A percentile compares a stretch with the other conserved stretches of the same genome.
Evolutionary conservation across 1,140 invertebrate species (phyloP).

Genomic region (Drosophila lacertosa): DNA sequence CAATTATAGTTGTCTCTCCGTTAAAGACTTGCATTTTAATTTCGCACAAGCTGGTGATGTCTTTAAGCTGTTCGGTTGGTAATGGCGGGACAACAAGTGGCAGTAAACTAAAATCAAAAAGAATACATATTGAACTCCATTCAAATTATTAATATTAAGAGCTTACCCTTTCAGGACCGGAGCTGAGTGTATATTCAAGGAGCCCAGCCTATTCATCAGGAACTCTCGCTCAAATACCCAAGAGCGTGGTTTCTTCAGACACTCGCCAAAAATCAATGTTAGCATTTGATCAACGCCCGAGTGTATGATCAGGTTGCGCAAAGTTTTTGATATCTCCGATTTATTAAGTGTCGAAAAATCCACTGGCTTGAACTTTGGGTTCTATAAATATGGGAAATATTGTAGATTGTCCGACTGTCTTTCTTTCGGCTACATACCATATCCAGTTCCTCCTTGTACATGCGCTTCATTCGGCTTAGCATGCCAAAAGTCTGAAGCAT

Average conservation of each 20-base stretch:
- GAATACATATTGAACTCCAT: not conserved
- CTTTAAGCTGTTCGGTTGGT: slow-evolving; percentile 21
- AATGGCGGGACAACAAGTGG: slow-evolving; percentile 59
- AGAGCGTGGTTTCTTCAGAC: slow-evolving; percentile 55
- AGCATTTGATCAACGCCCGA: slow-evolving; percentile 57
- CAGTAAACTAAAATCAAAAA: slow-evolving; percentile 49
- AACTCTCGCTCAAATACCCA: slow-evolving; percentile 70
- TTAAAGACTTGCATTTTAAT: slow-evolving; percentile 5
- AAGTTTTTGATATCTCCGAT: slow-evolving; percentile 45
- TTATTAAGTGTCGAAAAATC: slow-evolving; percentile 60
- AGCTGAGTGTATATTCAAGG: slow-evolving; percentile 51
- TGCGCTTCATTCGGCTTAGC: slow-evolving; percentile 69
- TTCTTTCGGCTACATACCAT: slow-evolving; percentile 36
- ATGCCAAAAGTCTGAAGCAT: slow-evolving; percentile 65
- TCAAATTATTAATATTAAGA: not conserved
- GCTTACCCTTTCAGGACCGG: slow-evolving; percentile 61
- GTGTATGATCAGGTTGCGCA: slow-evolving; percentile 57
- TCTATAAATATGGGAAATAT: slow-evolving; percentile 29
- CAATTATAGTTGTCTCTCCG: not conserved
- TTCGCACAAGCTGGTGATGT: slow-evolving; percentile 34
- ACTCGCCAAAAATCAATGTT: slow-evolving; percentile 71
- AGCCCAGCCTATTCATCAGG: slow-evolving; percentile 44
- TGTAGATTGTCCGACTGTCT: not conserved
- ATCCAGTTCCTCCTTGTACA: slow-evolving; percentile 75
- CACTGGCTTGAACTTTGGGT: slow-evolving; percentile 48